A percentile compares a stretch with the other conserved stretches of the same genome.
phyloP scores from a whole-genome alignment of 2,797 vertebrate species.

The Taenioides sp. region DNA sequence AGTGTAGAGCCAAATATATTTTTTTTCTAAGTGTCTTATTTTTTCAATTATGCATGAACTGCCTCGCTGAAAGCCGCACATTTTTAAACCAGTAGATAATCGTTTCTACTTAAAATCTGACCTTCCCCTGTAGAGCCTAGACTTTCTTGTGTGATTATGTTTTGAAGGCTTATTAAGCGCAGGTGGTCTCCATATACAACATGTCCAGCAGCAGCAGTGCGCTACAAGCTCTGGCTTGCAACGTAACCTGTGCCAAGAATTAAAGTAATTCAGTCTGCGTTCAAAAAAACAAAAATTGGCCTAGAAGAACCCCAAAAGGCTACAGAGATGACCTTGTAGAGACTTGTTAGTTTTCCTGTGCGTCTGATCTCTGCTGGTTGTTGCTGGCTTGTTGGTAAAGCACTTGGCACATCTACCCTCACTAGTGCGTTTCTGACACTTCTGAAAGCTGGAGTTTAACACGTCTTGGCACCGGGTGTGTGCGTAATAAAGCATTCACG shows the following conservation, averaged over 20 bases:
- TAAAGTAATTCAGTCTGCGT: slow-evolving; percentile 64
- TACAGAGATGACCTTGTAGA: slow-evolving; percentile 67
- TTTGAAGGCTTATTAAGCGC: slow-evolving; percentile 43
- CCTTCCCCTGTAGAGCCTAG: slow-evolving; percentile 19
- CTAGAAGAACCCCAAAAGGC: slow-evolving; percentile 28
- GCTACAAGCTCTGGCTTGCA: slow-evolving; percentile 65
- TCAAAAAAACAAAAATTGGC: slow-evolving; percentile 60
- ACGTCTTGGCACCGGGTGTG: slow-evolving; percentile 42
- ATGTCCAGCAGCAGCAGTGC: slow-evolving; percentile 57
- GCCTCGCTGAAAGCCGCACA: background rate
- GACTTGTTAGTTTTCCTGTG: slow-evolving; percentile 64
- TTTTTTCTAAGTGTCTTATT: background rate
- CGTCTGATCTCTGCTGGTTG: slow-evolving; percentile 50
- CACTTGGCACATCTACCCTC: slow-evolving; percentile 47
- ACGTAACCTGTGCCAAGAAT: slow-evolving; percentile 57
- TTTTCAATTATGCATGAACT: background rate
- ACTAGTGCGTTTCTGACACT: slow-evolving; percentile 55
- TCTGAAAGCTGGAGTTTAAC: slow-evolving; percentile 55
- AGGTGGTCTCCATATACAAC: slow-evolving; percentile 45
- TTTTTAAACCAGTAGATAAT: background rate
- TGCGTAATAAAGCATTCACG: slow-evolving; percentile 30
- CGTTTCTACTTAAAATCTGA: slow-evolving; percentile 18
- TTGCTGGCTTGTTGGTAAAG: slow-evolving; percentile 54
- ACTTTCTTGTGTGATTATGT: slow-evolving; percentile 9
- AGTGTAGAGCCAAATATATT: background rate